A percentile compares a stretch with the other conserved stretches of the same genome.
Conservation (phyloP, 2,113 vertebrate genomes). For the Gymnogyps californianus region DNA sequence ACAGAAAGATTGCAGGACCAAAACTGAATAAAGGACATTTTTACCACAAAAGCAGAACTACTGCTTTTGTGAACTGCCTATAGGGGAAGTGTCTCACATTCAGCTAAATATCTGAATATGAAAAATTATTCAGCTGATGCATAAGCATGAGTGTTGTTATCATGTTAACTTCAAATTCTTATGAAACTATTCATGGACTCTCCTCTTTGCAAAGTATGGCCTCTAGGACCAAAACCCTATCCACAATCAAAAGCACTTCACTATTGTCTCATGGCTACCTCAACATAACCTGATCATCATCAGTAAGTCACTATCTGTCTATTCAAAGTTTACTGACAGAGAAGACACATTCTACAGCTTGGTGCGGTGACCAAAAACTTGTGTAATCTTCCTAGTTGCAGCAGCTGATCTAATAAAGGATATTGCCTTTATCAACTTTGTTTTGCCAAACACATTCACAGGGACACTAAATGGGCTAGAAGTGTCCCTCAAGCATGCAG, state of each 20-base stretch:
- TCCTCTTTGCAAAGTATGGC: background rate
- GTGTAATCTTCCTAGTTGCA: background rate
- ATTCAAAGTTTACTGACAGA: background rate
- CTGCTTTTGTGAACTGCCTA: background rate
- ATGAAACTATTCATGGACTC: background rate
- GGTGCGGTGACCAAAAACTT: background rate
- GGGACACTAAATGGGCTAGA: background rate
- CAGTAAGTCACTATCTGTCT: background rate
- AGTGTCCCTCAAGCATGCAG: rapidly evolving
- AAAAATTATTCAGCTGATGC: background rate
- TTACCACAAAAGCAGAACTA: background rate
- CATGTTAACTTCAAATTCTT: background rate
- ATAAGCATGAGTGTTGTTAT: background rate
- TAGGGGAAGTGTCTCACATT: background rate
- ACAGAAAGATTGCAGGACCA: background rate
- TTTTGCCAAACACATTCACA: background rate
- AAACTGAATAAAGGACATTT: background rate
- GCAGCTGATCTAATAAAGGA: background rate
- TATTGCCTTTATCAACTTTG: background rate
- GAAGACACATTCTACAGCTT: background rate
- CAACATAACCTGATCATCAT: background rate
- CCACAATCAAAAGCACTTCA: background rate
- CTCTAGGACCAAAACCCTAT: background rate
- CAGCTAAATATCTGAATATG: background rate
- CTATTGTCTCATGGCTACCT: background rate